A percentile compares a stretch with the other conserved stretches of the same genome.
Evolutionary conservation across 2,797 vertebrate genomes (phyloP).

Genomic region (Acanthurus lineatus): DNA sequence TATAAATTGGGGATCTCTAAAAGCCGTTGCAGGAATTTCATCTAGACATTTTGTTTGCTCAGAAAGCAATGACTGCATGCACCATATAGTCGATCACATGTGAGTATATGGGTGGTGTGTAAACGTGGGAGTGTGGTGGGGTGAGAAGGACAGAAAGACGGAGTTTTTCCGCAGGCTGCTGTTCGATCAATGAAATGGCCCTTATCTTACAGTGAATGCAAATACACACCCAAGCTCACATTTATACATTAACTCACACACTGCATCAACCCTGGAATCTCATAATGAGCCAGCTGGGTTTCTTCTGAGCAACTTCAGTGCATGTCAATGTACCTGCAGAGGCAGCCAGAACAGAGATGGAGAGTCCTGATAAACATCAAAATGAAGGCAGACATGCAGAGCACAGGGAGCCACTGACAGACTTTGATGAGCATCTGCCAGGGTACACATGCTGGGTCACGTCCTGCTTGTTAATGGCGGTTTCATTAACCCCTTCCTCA

Average conservation of each 20-base stretch:
- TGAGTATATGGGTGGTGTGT: not conserved
- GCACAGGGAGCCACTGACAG: slow-evolving; percentile 27
- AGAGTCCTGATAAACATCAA: slow-evolving; percentile 40
- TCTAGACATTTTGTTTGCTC: slow-evolving; percentile 34
- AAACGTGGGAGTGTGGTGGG: slow-evolving; percentile 21
- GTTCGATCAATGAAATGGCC: slow-evolving; percentile 37
- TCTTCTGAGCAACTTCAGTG: slow-evolving; percentile 11
- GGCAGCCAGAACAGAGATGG: slow-evolving; percentile 6
- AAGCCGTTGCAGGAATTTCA: slow-evolving; percentile 26
- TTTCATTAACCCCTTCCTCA: slow-evolving; percentile 51
- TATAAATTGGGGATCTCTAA: slow-evolving; percentile 28
- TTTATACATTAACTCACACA: slow-evolving; percentile 24
- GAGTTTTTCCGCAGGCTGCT: slow-evolving; percentile 6
- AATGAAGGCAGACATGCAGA: slow-evolving; percentile 31
- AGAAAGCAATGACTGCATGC: slow-evolving; percentile 28
- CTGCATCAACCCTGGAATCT: slow-evolving; percentile 5
- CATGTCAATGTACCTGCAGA: slow-evolving; percentile 18
- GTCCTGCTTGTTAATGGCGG: slow-evolving; percentile 43
- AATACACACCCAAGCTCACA: slow-evolving; percentile 29
- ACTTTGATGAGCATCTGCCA: slow-evolving; percentile 62
- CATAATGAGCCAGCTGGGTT: slow-evolving; percentile 20
- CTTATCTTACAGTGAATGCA: slow-evolving; percentile 33
- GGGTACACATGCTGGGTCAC: slow-evolving; percentile 21
- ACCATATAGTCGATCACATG: slow-evolving; percentile 34
- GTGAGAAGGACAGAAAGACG: slow-evolving; percentile 9